Conservation (phyloP, 2,113 vertebrate genomes). For the Ariopsis seemanni region DNA sequence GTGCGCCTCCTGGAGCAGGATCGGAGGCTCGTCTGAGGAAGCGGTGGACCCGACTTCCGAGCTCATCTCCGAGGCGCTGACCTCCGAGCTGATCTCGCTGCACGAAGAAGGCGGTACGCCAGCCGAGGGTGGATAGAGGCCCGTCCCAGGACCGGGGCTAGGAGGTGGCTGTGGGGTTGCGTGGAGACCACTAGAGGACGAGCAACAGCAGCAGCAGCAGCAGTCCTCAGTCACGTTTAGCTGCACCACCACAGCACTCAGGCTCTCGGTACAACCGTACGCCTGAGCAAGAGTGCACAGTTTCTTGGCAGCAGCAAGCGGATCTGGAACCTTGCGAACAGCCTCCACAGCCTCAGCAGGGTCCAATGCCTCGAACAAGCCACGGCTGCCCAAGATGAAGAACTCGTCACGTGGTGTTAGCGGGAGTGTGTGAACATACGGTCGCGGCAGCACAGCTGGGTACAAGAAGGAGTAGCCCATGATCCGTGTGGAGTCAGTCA, state of each 20-base stretch:
- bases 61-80: slow-evolving; percentile 95
- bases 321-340: slow-evolving; percentile 87
- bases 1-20: slow-evolving; percentile 53
- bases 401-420: slow-evolving; percentile 93
- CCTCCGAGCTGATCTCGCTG: slow-evolving; percentile 95
- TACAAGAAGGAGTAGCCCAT: slow-evolving; percentile 98
- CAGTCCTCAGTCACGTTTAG: slow-evolving; percentile 93
- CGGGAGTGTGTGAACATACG: slow-evolving; percentile 88
- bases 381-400: slow-evolving; percentile 94
- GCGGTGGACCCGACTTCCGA: slow-evolving; percentile 97
- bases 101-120: slow-evolving; percentile 81
- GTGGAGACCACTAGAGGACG: slow-evolving; percentile 60
- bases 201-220: slow-evolving; percentile 89
- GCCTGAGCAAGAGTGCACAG: slow-evolving; percentile 95
- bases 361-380: slow-evolving; percentile 89
- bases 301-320: slow-evolving; percentile 91
- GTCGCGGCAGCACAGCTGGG: slow-evolving; percentile 89
- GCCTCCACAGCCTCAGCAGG: slow-evolving; percentile 86
- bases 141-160: slow-evolving; percentile 76
- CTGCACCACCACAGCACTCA: slow-evolving; percentile 93
- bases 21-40: slow-evolving; percentile 87
- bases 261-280: slow-evolving; percentile 91
- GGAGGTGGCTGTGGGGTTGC: slow-evolving; percentile 70
- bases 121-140: slow-evolving; percentile 65
- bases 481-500: slow-evolving; percentile 94